phyloP scores from a whole-genome alignment of 2,113 vertebrate genomes.

The Rhizomys pruinosus region DNA sequence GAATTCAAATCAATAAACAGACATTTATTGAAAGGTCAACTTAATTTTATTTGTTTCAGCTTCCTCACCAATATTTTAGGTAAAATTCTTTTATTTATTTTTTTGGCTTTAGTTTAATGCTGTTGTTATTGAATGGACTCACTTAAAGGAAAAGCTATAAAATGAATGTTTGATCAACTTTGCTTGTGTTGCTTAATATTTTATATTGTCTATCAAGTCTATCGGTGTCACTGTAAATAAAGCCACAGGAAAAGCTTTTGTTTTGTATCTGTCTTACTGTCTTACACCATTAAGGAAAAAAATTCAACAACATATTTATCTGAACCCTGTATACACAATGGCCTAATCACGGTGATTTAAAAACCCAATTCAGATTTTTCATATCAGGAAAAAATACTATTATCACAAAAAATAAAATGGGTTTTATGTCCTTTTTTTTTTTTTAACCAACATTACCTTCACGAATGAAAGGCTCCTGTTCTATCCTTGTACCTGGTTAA shows the following conservation, averaged over 20 bases:
- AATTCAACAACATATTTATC: conserved; percentile 53
- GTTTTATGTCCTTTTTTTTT: conserved; percentile 48
- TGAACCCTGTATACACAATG: not conserved
- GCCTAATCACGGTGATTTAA: conserved; percentile 14
- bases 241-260: conserved; percentile 69
- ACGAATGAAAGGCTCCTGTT: conserved; percentile 21
- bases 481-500: not conserved
- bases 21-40: conserved; percentile 88
- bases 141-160: not conserved
- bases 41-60: conserved; percentile 85
- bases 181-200: conserved; percentile 70
- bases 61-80: conserved; percentile 81
- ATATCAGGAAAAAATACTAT: conserved; percentile 32
- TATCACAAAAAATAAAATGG: conserved; percentile 43
- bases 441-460: conserved; percentile 49
- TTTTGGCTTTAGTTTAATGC: conserved; percentile 68
- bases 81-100: conserved; percentile 76
- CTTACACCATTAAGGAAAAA: conserved; percentile 54
- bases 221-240: conserved; percentile 79
- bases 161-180: conserved; percentile 66
- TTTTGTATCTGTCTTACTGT: conserved; percentile 72
- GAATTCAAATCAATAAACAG: conserved; percentile 89
- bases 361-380: conserved; percentile 28
- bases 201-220: conserved; percentile 70
- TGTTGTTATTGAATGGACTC: not conserved